Base-by-base conservation (phyloP, 2,797 vertebrate genomes). In the Coendou prehensilis region DNA sequence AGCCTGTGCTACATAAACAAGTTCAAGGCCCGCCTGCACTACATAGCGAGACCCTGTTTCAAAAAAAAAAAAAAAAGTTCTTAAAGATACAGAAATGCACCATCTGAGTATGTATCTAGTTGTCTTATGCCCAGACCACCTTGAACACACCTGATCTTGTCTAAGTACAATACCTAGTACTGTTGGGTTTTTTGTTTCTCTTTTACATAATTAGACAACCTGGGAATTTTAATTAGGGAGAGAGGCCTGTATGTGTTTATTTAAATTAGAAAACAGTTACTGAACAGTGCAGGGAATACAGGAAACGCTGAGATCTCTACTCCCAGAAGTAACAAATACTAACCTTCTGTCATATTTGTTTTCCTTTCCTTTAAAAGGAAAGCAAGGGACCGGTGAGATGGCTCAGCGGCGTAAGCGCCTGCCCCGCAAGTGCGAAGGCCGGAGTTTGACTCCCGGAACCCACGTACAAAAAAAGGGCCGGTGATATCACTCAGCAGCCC, bases 201-300 rank as follows among this genome's bases (percentile, higher is more conserved):
- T 89, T 13, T 90, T 88, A 73, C 52, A 57, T 95, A 91, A 57
- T 84, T 85, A 86, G 45, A 84, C 30, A 18, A 94, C 33, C 30
- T 91, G 79, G 33, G 22, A 92, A 85, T 54, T 95, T 96, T 96
- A 94, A 89, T 84, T 96, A 89, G 59, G 84, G 64, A 80, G 41
- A 94, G 84, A 92, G 71, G 56, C 26, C 7, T 89, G 3, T 69
- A 15, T 93, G 18, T 93, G 22, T 96, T 59, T 92, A 52, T 82
- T 96, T 97, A 96, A 94, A 69, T 91, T 88, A 94, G 67, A 86
- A 97, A 94, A 90, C 2, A 80, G 15, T 97, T 93, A n/a, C 9
- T 91, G 57, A 89, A n/a, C 5, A 84, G 69, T 94, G 41, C 41
- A 89, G 71, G 87, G 23, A 86, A 69, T 47, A 78, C 37, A 89